Evolutionary conservation across 1,140 invertebrate species (phyloP).

Genomic region (Nylanderia fulva): DNA sequence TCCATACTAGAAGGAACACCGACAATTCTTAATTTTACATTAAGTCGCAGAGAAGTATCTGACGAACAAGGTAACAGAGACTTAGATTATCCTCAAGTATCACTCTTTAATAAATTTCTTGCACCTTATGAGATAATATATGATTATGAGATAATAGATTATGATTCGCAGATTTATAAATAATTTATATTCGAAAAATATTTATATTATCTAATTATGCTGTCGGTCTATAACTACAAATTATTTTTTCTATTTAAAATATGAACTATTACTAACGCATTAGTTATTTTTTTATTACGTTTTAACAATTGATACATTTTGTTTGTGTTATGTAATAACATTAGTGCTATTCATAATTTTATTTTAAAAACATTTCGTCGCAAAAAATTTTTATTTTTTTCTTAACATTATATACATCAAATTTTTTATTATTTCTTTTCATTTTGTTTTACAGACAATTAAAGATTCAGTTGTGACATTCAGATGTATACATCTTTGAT

Average conservation of each 20-base stretch:
- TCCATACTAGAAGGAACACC: slow-evolving; percentile 80
- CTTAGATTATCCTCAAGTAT: slow-evolving; percentile 77
- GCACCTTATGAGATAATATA: slow-evolving; percentile 64
- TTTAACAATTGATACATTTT: slow-evolving; percentile 18
- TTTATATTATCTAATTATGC: slow-evolving; percentile 12
- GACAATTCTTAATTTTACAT: slow-evolving; percentile 85
- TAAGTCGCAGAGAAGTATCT: slow-evolving; percentile 75
- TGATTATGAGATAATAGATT: slow-evolving; percentile 68
- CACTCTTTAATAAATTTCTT: slow-evolving; percentile 76
- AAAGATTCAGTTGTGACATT: slow-evolving; percentile 56
- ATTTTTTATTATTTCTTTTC: slow-evolving; percentile 20
- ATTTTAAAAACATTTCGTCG: slow-evolving; percentile 18
- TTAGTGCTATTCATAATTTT: slow-evolving; percentile 50
- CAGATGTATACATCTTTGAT: slow-evolving; percentile 54
- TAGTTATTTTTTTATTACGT: slow-evolving; percentile 12
- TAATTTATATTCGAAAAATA: slow-evolving; percentile 50
- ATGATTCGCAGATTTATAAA: slow-evolving; percentile 72
- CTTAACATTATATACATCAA: neutral
- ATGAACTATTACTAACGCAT: neutral
- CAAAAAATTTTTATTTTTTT: slow-evolving; percentile 44
- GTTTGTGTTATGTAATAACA: slow-evolving; percentile 7
- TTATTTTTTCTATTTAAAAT: slow-evolving; percentile 41
- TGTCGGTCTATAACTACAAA: neutral
- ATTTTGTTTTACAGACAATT: slow-evolving; percentile 73
- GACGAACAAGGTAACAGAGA: slow-evolving; percentile 83